Base-by-base conservation (phyloP, 1,140 invertebrate genomes). In the Gonioctena quinquepunctata region DNA sequence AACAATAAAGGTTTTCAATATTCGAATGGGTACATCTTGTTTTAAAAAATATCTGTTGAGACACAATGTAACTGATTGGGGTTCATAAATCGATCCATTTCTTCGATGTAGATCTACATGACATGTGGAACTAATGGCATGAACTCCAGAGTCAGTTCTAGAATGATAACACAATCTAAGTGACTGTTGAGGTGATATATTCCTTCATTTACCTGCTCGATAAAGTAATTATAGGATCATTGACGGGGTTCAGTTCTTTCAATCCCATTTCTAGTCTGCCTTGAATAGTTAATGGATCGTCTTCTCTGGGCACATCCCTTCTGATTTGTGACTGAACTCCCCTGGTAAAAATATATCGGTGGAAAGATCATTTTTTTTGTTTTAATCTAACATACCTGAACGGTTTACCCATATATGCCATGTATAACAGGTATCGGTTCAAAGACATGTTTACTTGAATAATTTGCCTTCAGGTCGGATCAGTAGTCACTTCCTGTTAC, bases 71-170 rank as follows among this genome's bases (percentile, higher is more conserved):
- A 90, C 71, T 2, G 57, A 48, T 1, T 74, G 22, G 0, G 86
- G 79, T 59, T 88, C 77, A 74, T 87, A 90, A n/a, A 86, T 77
- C 4, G 60, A 52, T 16, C 83, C 71, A 66, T 85, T 83, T 19
- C 62, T 70, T 57, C 83, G 85, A 19, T 85, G 74, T 66, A 93
- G 69, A 69, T 92, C 89, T 68, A 91, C 85, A 73, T 92, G 90
- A 26, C 87, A 87, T n/a, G 86, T 86, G 13, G 86, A 82, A 73
- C 86, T 85, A 11, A 92, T 75, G 1, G 90, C 90, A 83, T 92
- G 91, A 3, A 93, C 91, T 66, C 91, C 91, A 7, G 86, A 82
- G 87, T 93, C 91, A 82, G 91, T 93, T 75, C 91, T 92, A 78
- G 68, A 79, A 75, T n/a, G n/a, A n/a, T n/a, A n/a, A n/a, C n/a